phyloP scores from a whole-genome alignment of 2,888 invertebrate genomes.

The Hypolimnas misippus region DNA sequence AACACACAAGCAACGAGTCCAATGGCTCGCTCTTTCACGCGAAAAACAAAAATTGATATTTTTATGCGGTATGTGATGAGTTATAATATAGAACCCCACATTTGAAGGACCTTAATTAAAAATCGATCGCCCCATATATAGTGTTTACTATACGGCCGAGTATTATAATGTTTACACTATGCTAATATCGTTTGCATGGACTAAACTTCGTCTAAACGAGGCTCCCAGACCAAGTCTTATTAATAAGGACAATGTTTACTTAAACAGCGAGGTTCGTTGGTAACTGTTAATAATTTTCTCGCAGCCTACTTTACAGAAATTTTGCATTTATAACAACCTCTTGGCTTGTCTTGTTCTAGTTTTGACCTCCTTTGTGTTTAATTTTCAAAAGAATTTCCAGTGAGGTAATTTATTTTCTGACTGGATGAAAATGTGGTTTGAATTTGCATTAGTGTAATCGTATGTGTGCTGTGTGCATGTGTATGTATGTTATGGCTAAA shows the following conservation, averaged over 20 bases:
- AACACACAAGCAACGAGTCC: too few relatives aligned
- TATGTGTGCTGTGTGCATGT: too few relatives aligned
- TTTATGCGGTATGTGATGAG: too few relatives aligned
- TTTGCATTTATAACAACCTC: slow-evolving; percentile 31
- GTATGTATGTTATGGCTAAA: too few relatives aligned
- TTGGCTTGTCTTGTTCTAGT: slow-evolving; percentile 31
- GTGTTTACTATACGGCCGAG: too few relatives aligned
- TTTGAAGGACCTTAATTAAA: too few relatives aligned
- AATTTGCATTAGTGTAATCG: neutral
- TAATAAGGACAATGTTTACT: slow-evolving; percentile 24
- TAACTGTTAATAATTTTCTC: slow-evolving; percentile 20
- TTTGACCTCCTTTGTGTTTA: slow-evolving; percentile 29
- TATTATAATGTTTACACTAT: slow-evolving; percentile 19
- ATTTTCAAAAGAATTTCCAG: slow-evolving; percentile 16
- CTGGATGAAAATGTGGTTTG: neutral
- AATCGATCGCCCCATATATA: too few relatives aligned
- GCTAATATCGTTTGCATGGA: slow-evolving; percentile 15
- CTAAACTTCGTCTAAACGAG: slow-evolving; percentile 15
- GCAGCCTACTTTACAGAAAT: slow-evolving; percentile 26
- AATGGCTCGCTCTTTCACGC: too few relatives aligned
- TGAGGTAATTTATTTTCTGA: slow-evolving; percentile 2
- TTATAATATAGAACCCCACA: too few relatives aligned
- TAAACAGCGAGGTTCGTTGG: slow-evolving; percentile 10
- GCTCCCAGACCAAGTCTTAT: slow-evolving; percentile 9
- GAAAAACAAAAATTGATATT: too few relatives aligned